Conservation (phyloP, 64 coral and sea anemone species). For the Orbicella faveolata region DNA sequence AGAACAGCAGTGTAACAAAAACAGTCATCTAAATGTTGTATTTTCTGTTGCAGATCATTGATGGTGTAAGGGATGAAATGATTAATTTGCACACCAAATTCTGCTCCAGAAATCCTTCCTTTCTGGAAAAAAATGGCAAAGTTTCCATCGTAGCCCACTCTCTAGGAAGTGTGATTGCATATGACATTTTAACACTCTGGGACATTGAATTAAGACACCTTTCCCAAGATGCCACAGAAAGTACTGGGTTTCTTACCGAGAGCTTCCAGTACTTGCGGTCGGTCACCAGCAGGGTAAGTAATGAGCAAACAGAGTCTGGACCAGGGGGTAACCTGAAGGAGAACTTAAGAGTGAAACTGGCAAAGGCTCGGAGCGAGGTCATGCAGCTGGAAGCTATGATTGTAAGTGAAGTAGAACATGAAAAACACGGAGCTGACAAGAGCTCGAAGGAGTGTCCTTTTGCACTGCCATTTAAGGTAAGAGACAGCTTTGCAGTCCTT, state of each 20-base stretch:
- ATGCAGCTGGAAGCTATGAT: slow-evolving; percentile 78
- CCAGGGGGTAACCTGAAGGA: slow-evolving; percentile 54
- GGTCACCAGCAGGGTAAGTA: slow-evolving; percentile 24
- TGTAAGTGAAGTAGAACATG: slow-evolving; percentile 65
- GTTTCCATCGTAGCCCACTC: slow-evolving; percentile 93
- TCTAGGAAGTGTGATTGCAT: slow-evolving; percentile 88
- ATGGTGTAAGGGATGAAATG: slow-evolving; percentile 79
- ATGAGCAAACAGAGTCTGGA: not conserved
- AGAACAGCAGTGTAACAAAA: no score
- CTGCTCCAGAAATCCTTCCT: slow-evolving; percentile 70
- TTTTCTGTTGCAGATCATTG: slow-evolving; percentile 84
- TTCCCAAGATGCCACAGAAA: slow-evolving; percentile 51
- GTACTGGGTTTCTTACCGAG: slow-evolving; percentile 88
- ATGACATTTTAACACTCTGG: slow-evolving; percentile 93
- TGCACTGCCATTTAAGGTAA: slow-evolving; percentile 80
- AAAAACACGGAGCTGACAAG: slow-evolving; percentile 18
- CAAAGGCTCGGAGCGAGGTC: slow-evolving; percentile 68
- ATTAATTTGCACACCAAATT: slow-evolving; percentile 81
- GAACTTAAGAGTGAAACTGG: slow-evolving; percentile 72
- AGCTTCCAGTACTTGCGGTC: slow-evolving; percentile 77
- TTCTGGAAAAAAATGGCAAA: slow-evolving; percentile 73
- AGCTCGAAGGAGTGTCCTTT: slow-evolving; percentile 57
- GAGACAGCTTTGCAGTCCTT: not conserved
- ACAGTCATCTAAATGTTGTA: not conserved
- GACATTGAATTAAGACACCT: slow-evolving; percentile 80